Evolutionary conservation across 92 coral and sea anemone species (phyloP), one percentile per base, ranked within the genome.

Genomic region (Umimayanthus chanpuru): DNA sequence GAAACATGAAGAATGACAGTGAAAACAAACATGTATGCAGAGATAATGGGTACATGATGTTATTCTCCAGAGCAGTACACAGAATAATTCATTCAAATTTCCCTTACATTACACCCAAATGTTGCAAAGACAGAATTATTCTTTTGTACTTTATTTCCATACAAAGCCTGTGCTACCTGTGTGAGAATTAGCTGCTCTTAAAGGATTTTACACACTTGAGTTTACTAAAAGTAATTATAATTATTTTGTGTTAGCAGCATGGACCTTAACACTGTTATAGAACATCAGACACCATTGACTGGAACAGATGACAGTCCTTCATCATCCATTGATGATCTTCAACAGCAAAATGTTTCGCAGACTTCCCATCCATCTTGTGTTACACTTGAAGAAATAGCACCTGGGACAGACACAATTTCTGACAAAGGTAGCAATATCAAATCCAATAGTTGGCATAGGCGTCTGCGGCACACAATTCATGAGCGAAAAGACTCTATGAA

Each of bases 321-420:
- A 28, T 50, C 67, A 80, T 80, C 67, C 39, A 21, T 14, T 80
- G 25, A 28, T 28, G 14, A n/a, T 55, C 18, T 44, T 80, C 71
- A 61, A 23, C 74, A 53, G 58, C 73, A 38, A 25, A 55, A 7
- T 38, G 44, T 15, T 72, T n/a, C 18, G n/a, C 30, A 82, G 39
- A 26, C 38, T 9, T 77, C 90, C 38, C 81, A 77, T 28, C 92
- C 86, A 55, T 92, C 98, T 16, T 61, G 88, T 32, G 96, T 93
- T 55, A 95, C 97, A 16, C 88, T 95, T 65, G 94, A 91, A 82
- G 98, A 97, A 85, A 94, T 96, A 65, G 98, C 96, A 26, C 99
- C 99, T 6, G 87, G 85, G 71, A 87, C 91, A 72, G 88, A 90
- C 73, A 92, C 87, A 28, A 94, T 96, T 66, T 85, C 96, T 71